phyloP scores from a whole-genome alignment of 2,888 invertebrate species.

The Schrankia costaestrigalis region DNA sequence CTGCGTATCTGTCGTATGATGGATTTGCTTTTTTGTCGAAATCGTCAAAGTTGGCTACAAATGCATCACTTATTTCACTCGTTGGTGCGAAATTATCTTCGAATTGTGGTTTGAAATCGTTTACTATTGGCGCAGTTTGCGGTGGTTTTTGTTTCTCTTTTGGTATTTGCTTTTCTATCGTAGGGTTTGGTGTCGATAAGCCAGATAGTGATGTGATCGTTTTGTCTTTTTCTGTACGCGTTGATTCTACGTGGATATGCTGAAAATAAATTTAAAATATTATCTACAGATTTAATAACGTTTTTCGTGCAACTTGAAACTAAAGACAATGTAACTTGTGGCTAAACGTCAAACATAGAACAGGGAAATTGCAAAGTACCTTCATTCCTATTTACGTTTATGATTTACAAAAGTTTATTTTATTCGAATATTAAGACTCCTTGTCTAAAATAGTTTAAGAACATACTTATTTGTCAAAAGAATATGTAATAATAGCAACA shows the following conservation, averaged over 20 bases:
- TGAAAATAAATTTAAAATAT: constrained; percentile 26
- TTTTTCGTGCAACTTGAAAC: too few species aligned
- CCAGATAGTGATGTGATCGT: constrained; percentile 27
- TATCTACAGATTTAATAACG: not conserved
- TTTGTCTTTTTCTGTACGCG: constrained; percentile 50
- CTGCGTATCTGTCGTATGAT: constrained; percentile 91
- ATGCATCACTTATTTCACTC: constrained; percentile 66
- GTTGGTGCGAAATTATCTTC: constrained; percentile 82
- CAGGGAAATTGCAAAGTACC: too few species aligned
- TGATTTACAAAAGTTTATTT: too few species aligned
- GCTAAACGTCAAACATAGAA: too few species aligned
- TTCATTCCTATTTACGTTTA: too few species aligned
- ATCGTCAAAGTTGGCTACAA: constrained; percentile 85
- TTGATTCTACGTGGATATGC: constrained; percentile 66
- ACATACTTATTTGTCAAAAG: too few species aligned
- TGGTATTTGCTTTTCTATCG: constrained; percentile 13
- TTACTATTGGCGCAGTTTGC: constrained; percentile 25
- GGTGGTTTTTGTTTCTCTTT: constrained; percentile 22
- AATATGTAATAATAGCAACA: too few species aligned
- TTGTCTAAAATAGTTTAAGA: too few species aligned
- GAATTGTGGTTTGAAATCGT: constrained; percentile 79
- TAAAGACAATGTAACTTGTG: too few species aligned
- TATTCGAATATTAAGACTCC: too few species aligned
- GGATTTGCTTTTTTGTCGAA: constrained; percentile 79
- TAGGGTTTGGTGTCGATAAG: constrained; percentile 21